Percentiles rank a stretch among this genome's conserved stretches.
Conservation (phyloP, 2,797 vertebrate species). For the Anableps anableps region DNA sequence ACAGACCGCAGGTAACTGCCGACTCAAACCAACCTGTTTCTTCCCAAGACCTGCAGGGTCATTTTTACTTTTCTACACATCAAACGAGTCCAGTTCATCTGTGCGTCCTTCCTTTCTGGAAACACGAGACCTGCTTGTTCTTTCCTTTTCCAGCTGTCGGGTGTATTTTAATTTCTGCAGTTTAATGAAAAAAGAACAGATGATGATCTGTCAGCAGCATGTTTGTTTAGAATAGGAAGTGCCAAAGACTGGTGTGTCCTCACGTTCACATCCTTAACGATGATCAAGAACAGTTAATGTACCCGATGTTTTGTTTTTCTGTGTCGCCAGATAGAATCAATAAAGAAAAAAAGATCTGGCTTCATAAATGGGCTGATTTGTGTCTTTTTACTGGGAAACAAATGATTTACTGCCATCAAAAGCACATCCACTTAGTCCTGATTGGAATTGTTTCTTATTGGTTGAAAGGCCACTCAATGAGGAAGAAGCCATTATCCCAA, state of each 20-base stretch:
- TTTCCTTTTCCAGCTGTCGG: slow-evolving; percentile 53
- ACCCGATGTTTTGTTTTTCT: slow-evolving; percentile 32
- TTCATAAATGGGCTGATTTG: slow-evolving; percentile 28
- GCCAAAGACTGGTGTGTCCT: slow-evolving; percentile 69
- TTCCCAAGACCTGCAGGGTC: slow-evolving; percentile 20
- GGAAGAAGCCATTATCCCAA: neutral
- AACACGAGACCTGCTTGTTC: slow-evolving; percentile 57
- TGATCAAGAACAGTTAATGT: slow-evolving; percentile 52
- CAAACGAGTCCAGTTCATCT: slow-evolving; percentile 39
- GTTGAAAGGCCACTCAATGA: neutral
- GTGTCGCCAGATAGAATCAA: slow-evolving; percentile 59
- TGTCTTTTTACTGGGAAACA: slow-evolving; percentile 32
- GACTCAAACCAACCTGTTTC: slow-evolving; percentile 21
- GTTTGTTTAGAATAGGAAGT: slow-evolving; percentile 73
- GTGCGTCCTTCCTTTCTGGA: slow-evolving; percentile 42
- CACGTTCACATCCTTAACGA: slow-evolving; percentile 41
- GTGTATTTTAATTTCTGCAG: slow-evolving; percentile 55
- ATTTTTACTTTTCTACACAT: slow-evolving; percentile 66
- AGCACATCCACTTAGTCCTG: too few species aligned
- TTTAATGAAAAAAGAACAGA: slow-evolving; percentile 45
- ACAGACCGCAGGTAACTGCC: slow-evolving; percentile 49
- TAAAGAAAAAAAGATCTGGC: slow-evolving; percentile 58
- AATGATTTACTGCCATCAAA: too few species aligned
- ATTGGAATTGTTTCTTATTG: too few species aligned
- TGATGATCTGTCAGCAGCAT: slow-evolving; percentile 64